phyloP scores from a whole-genome alignment of 1,140 invertebrate species.

The Planococcus citri region DNA sequence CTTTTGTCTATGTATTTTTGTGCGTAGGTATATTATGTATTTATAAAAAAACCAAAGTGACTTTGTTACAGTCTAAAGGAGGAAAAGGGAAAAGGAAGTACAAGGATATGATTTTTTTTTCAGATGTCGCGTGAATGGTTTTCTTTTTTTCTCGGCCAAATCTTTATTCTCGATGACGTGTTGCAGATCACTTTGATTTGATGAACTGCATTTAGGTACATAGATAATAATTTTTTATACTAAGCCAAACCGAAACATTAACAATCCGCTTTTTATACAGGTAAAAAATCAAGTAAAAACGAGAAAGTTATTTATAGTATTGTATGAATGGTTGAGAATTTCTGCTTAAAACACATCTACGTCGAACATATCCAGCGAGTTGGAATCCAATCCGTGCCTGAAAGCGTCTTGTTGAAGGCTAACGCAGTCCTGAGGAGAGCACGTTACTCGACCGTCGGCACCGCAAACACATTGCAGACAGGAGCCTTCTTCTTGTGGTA shows the following conservation, averaged over 20 bases:
- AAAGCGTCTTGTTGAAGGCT: slow-evolving; percentile 15
- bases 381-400: slow-evolving; percentile 28
- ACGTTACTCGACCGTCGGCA: slow-evolving; percentile 47
- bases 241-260: background rate
- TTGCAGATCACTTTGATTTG: too few species aligned
- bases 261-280: background rate
- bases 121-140: too few species aligned
- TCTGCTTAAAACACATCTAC: slow-evolving; percentile 22
- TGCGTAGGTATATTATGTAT: too few species aligned
- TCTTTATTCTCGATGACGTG: too few species aligned
- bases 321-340: background rate
- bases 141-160: too few species aligned
- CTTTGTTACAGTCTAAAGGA: too few species aligned
- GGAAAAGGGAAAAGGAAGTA: too few species aligned
- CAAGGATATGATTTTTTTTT: too few species aligned
- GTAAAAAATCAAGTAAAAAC: slow-evolving; percentile 4
- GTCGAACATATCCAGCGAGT: slow-evolving; percentile 24
- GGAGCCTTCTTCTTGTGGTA: slow-evolving; percentile 53
- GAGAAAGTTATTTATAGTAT: background rate
- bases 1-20: too few species aligned
- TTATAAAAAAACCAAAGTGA: too few species aligned
- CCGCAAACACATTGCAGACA: slow-evolving; percentile 54
- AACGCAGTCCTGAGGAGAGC: slow-evolving; percentile 42
- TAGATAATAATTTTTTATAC: background rate
- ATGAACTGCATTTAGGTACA: too few species aligned